Base-by-base conservation (phyloP, 2,797 vertebrate genomes). In the Agapornis canus region DNA sequence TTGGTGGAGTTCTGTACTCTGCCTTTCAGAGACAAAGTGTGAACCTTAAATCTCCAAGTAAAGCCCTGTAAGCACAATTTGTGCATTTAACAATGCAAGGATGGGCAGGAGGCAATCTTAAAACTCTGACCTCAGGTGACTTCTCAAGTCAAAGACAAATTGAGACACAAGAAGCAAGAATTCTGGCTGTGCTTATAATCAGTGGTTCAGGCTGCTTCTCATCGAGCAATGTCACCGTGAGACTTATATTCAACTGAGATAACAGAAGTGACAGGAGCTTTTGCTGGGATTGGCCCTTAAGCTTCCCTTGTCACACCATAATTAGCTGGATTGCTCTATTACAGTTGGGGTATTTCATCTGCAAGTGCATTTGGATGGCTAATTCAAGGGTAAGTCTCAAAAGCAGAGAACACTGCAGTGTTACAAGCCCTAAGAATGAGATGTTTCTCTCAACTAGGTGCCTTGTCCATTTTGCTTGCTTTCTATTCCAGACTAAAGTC, bases 241-340 rank as follows among this genome's bases (percentile, higher is more conserved):
- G 85, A 60, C 20, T 86, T 90, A 56, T 64, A 81, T 52, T 63
- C 85, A 73, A 22, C 51, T 39, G 89, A 88, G 89, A 73, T 90
- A 95, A 29, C 48, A 84, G 80, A 92, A 92, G 77, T 84, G 95
- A 96, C 92, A 94, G 91, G 90, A 94, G 82, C 68, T 89, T 71
- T 77, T 65, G 73, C 42, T 92, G 88, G 45, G 73, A 64, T 26
- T 80, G 89, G 77, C 82, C 91, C 79, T 75, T 84, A 72, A 94
- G 82, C 82, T 60, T 94, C 45, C 84, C 91, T 79, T 89, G 79
- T 88, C 92, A 94, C 91, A 92, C 73, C 39, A 5, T 64, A 86
- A 95, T 92, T 91, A 79, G 59, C 95, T 52, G 77, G 37, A 54
- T 21, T 66, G 63, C 51, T 65, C 72, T 48, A 47, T 29, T 72